Conservation (phyloP, 2,888 invertebrate genomes). For the Bugula neritina region DNA sequence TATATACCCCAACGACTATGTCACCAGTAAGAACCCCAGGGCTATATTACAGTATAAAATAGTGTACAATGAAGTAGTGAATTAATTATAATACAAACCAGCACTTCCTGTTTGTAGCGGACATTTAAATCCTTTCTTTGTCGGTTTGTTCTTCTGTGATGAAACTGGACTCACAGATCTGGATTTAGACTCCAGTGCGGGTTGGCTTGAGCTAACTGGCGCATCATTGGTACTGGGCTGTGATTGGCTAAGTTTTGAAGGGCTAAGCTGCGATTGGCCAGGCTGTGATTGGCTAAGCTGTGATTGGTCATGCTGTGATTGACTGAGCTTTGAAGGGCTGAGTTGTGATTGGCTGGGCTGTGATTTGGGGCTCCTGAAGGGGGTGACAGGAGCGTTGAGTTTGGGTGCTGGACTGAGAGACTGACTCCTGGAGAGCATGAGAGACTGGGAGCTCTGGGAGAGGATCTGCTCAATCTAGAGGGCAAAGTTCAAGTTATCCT, state of each 20-base stretch:
- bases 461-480: conserved; percentile 12
- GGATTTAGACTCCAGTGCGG: too few species aligned
- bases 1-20: too few species aligned
- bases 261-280: background rate
- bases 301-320: too few species aligned
- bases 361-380: background rate
- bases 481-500: too few species aligned
- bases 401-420: conserved; percentile 21
- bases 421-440: background rate
- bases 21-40: too few species aligned
- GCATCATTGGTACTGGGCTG: too few species aligned
- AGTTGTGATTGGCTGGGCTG: background rate
- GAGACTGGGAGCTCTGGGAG: conserved; percentile 7
- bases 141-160: background rate
- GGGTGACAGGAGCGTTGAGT: too few species aligned
- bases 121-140: conserved; percentile 16
- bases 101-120: background rate
- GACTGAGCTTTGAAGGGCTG: background rate
- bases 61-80: too few species aligned
- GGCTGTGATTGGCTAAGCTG: too few species aligned
- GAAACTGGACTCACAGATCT: background rate
- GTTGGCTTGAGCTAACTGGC: too few species aligned
- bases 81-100: background rate
- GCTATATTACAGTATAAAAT: too few species aligned
- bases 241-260: background rate